Evolutionary conservation across 2,888 invertebrate genomes (phyloP).

Genomic region (Cantharis nigra): DNA sequence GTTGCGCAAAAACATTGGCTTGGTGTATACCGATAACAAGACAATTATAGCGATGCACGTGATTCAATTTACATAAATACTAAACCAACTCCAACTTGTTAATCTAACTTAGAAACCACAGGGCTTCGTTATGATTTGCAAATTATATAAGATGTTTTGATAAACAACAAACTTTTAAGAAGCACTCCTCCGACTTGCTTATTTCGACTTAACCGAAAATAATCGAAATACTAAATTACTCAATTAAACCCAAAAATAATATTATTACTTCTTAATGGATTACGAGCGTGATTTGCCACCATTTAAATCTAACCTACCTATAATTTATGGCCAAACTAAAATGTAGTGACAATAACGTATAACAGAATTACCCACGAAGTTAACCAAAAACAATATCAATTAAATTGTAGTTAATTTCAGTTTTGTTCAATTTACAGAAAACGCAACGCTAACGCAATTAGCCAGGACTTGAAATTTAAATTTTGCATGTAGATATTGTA

Average conservation of each 20-base stretch:
- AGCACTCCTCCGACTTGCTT: neutral
- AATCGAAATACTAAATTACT: conserved; percentile 11
- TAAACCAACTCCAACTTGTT: conserved; percentile 23
- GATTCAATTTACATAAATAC: conserved; percentile 26
- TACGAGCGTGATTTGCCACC: neutral
- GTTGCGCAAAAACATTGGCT: conserved; percentile 9
- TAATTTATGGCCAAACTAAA: neutral
- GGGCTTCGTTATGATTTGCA: conserved; percentile 13
- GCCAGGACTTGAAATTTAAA: neutral
- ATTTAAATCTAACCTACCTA: neutral
- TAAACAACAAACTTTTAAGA: conserved; percentile 16
- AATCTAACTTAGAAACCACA: conserved; percentile 20
- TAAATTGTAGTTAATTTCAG: neutral
- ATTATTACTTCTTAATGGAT: neutral
- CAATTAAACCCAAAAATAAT: neutral
- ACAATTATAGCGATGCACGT: conserved; percentile 25
- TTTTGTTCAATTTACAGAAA: neutral
- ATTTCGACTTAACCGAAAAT: conserved; percentile 3
- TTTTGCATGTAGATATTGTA: neutral
- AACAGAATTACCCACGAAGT: neutral
- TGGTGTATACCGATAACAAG: conserved; percentile 26
- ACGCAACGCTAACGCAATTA: neutral
- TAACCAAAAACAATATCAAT: neutral
- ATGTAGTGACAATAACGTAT: neutral
- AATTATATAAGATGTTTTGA: conserved; percentile 18